Evolutionary conservation across 2,113 vertebrate genomes (phyloP), one percentile per base, ranked within the genome.

Genomic region (Edolisoma coerulescens): DNA sequence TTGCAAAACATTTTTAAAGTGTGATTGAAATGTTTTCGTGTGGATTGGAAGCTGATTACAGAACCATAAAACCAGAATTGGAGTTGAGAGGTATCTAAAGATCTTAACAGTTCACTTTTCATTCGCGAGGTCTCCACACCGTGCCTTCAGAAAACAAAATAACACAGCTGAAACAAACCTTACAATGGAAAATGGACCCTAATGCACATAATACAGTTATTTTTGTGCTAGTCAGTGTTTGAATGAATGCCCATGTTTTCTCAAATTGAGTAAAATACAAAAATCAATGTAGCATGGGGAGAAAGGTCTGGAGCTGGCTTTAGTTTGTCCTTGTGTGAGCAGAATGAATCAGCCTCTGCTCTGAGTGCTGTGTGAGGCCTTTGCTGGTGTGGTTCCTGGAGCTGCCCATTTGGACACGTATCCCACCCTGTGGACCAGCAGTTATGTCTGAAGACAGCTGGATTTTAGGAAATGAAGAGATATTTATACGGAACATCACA

Each of bases 1-100:
- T 67, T 88, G 23, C 45, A 74, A 65, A 93, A 59, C 50, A 41
- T 61, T 80, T 88, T 50, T 35, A 22, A 91, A 83, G 67, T 57
- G 45, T 44, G 65, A 17, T 44, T 33, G 45, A 57, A 89, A n/a
- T 87, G 63, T 60, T 93, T 77, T 65, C 5, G 0, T 76, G 57
- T 91, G 65, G 49, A 64, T 89, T 84, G 24, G 47, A 85, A 70
- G 79, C 50, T 91, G 75, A 90, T 91, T 94, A 45, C 39, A n/a
- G 75, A 60, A 70, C 42, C 24, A 19, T 83, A 73, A 83, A 85
- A 32, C 17, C 42, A 69, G 47, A 93, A 59, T 11, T 87, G 81
- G 44, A 87, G 65, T 33, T 69, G 53, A 79, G 69, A 83, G 53
- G 50, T 79, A 68, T n/a, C 67, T 80, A 74, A 67, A 94, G 59